These are phyloP conservation scores for Marasmarcha lunaedactyla DNA, from an alignment of 2,888 invertebrate species.

Conservation along the genomic window DNA sequence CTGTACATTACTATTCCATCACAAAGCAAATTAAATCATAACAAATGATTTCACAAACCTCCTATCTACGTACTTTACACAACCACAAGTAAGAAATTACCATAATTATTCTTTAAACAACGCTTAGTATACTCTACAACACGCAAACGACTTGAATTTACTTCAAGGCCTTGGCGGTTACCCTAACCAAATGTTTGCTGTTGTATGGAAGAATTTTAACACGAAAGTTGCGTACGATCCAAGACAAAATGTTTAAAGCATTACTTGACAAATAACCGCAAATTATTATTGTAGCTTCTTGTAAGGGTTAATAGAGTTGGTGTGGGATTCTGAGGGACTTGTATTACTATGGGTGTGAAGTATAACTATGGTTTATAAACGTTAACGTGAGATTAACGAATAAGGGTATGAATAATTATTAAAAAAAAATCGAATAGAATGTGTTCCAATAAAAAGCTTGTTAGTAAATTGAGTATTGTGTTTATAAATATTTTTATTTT, in stretches of 20 bases:
- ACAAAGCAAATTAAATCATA: constrained; percentile 8
- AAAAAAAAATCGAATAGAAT: too few species aligned
- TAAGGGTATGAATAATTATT: too few species aligned
- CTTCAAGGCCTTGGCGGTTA: neutral
- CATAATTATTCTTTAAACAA: constrained; percentile 30
- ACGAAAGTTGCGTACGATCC: constrained; percentile 30
- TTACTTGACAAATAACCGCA: constrained; percentile 58
- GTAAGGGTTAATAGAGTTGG: constrained; percentile 63
- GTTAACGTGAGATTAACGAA: too few species aligned
- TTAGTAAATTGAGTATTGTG: too few species aligned
- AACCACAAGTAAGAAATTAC: constrained; percentile 35
- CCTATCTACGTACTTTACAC: constrained; percentile 6
- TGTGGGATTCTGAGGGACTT: constrained; percentile 44
- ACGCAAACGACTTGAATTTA: neutral
- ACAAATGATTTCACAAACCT: neutral
- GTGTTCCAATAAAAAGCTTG: too few species aligned
- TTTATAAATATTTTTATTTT: too few species aligned
- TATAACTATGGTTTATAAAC: too few species aligned
- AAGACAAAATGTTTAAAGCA: constrained; percentile 29
- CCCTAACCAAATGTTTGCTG: neutral
- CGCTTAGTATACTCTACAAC: constrained; percentile 23
- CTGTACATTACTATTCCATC: constrained; percentile 13
- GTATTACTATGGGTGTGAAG: constrained; percentile 9
- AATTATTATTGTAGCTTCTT: constrained; percentile 60
- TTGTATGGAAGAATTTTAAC: constrained; percentile 30